Conservation (phyloP, 2,888 invertebrate species). For the Formica aserva region DNA sequence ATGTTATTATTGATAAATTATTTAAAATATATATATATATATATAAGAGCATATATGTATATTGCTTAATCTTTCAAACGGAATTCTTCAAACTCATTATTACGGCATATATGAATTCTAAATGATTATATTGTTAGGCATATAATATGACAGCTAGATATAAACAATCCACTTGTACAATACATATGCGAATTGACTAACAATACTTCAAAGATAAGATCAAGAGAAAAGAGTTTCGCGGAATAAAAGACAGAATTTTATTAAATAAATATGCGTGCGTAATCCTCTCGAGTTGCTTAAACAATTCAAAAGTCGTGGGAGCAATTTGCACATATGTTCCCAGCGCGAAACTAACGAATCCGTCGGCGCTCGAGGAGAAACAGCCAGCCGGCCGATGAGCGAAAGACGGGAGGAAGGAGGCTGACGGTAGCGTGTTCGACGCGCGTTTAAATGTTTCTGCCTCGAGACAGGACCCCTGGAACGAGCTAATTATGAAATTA, state of each 20-base stretch:
- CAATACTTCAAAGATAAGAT: not conserved
- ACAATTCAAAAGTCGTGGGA: conserved; percentile 41
- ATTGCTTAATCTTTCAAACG: not conserved
- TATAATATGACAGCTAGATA: not conserved
- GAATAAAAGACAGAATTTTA: conserved; percentile 3
- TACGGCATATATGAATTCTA: not conserved
- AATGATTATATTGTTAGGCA: not conserved
- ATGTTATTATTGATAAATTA: not conserved
- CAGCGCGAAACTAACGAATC: conserved; percentile 35
- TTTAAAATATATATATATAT: not conserved
- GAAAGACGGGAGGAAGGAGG: conserved; percentile 53
- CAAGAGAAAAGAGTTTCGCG: not conserved
- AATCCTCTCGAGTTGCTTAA: conserved; percentile 24
- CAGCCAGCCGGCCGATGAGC: conserved; percentile 64
- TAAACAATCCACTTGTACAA: not conserved
- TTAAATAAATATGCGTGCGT: conserved; percentile 1
- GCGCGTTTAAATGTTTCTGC: conserved; percentile 76
- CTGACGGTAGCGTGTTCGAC: conserved; percentile 76
- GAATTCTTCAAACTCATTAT: not conserved
- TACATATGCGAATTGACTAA: not conserved
- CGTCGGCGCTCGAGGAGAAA: conserved; percentile 60
- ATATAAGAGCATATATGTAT: not conserved
- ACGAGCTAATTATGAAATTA: conserved; percentile 85
- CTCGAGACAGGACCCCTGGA: conserved; percentile 79
- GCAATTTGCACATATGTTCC: conserved; percentile 39